phyloP scores from a whole-genome alignment of 2,113 vertebrate species.

The Shinisaurus crocodilurus region DNA sequence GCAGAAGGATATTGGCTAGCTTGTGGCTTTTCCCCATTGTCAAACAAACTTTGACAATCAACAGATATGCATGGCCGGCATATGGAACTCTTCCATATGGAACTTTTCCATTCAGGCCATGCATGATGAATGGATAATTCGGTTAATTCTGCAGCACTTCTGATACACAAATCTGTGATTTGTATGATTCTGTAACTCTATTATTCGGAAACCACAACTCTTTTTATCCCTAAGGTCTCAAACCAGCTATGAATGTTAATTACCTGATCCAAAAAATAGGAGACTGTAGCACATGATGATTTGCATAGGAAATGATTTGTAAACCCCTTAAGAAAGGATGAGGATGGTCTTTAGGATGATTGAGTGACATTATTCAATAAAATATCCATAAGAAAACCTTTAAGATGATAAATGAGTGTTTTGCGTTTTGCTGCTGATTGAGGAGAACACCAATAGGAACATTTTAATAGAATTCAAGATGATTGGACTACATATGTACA shows the following conservation, averaged over 20 bases:
- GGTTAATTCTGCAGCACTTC: slow-evolving; percentile 32
- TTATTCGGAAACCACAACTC: slow-evolving; percentile 53
- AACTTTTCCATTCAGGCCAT: not conserved
- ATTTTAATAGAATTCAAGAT: not conserved
- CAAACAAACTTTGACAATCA: slow-evolving; percentile 38
- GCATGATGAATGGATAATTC: slow-evolving; percentile 32
- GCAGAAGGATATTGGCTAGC: not conserved
- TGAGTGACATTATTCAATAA: slow-evolving; percentile 17
- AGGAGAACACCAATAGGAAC: not conserved
- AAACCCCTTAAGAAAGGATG: slow-evolving; percentile 37
- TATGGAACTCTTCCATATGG: slow-evolving; percentile 29
- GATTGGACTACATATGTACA: not conserved
- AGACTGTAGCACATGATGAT: slow-evolving; percentile 38
- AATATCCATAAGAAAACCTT: not conserved
- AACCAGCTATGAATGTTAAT: slow-evolving; percentile 35
- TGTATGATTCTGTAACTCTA: slow-evolving; percentile 48
- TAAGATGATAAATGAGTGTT: not conserved
- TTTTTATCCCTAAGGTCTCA: slow-evolving; percentile 18
- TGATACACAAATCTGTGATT: slow-evolving; percentile 46
- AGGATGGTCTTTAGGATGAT: slow-evolving; percentile 35
- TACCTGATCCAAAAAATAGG: slow-evolving; percentile 36
- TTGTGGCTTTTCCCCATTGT: not conserved
- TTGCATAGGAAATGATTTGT: slow-evolving; percentile 51
- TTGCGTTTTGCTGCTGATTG: not conserved
- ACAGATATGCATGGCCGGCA: not conserved